These are phyloP conservation scores for Anaspis maculata DNA, from an alignment of 2,888 invertebrate genomes.

Conservation along the genomic window DNA sequence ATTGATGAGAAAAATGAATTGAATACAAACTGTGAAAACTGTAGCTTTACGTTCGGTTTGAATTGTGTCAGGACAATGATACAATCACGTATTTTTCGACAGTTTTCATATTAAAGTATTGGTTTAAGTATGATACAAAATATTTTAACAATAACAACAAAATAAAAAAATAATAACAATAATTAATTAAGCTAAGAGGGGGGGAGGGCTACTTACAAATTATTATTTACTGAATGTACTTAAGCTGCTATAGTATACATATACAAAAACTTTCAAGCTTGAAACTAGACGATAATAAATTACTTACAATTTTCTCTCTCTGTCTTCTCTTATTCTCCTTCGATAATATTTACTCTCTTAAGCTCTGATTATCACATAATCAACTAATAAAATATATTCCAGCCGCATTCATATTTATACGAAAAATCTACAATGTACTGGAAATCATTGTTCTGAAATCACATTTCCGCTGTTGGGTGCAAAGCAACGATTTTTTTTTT, in stretches of 20 bases:
- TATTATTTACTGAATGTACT: conserved; percentile 16
- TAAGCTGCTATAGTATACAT: too few relatives aligned
- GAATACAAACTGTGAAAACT: too few relatives aligned
- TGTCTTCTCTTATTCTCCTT: conserved; percentile 4
- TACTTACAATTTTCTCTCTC: background rate
- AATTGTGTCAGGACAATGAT: too few relatives aligned
- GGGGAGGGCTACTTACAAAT: conserved; percentile 19
- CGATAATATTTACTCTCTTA: conserved; percentile 11
- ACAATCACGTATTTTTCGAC: too few relatives aligned
- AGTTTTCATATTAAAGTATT: conserved; percentile 39
- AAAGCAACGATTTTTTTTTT: conserved; percentile 21
- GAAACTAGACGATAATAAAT: too few relatives aligned
- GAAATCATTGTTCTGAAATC: conserved; percentile 11
- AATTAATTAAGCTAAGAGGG: conserved; percentile 35
- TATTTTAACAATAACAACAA: conserved; percentile 42
- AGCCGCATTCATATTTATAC: background rate
- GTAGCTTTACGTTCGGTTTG: conserved; percentile 9
- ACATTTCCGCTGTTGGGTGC: conserved; percentile 19
- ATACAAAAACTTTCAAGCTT: conserved; percentile 11
- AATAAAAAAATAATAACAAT: conserved; percentile 43
- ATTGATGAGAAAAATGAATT: conserved; percentile 5
- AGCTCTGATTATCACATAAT: conserved; percentile 16
- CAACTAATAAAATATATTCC: conserved; percentile 5
- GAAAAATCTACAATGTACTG: background rate
- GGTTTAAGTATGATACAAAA: conserved; percentile 43